phyloP scores from a whole-genome alignment of 2,797 vertebrate genomes.

The Otus scops region DNA sequence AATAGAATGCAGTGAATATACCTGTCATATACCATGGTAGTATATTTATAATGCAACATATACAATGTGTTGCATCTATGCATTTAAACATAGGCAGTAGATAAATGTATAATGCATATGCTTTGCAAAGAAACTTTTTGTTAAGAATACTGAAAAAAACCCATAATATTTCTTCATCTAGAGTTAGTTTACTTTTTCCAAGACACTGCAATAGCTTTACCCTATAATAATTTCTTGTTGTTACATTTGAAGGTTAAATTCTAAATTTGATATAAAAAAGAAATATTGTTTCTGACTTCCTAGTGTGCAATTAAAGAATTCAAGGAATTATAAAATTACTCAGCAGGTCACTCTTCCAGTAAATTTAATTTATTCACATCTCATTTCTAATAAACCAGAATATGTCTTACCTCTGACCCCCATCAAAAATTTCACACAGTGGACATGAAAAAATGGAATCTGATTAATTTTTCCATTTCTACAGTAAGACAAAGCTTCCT shows the following conservation, averaged over 20 bases:
- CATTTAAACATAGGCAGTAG: neutral
- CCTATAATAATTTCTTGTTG: neutral
- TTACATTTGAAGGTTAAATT: neutral
- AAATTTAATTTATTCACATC: neutral
- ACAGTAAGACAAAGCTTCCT: neutral
- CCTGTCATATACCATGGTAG: neutral
- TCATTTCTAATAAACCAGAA: constrained; percentile 8
- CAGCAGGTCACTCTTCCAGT: neutral
- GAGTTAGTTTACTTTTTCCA: constrained; percentile 11
- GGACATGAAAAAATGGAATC: constrained; percentile 3
- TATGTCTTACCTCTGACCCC: neutral
- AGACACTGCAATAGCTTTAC: neutral
- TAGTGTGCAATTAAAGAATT: constrained; percentile 27
- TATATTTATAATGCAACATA: neutral
- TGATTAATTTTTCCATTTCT: neutral
- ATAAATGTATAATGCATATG: neutral
- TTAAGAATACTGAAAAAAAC: neutral
- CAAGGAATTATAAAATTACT: neutral
- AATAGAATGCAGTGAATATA: neutral
- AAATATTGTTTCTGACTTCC: neutral
- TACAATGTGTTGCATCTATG: neutral
- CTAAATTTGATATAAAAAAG: constrained; percentile 19
- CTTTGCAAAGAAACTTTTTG: neutral
- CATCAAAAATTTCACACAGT: constrained; percentile 3
- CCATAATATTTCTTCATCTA: neutral